Evolutionary conservation across 2,797 vertebrate species (phyloP).

Genomic region (Gambusia yucatana): DNA sequence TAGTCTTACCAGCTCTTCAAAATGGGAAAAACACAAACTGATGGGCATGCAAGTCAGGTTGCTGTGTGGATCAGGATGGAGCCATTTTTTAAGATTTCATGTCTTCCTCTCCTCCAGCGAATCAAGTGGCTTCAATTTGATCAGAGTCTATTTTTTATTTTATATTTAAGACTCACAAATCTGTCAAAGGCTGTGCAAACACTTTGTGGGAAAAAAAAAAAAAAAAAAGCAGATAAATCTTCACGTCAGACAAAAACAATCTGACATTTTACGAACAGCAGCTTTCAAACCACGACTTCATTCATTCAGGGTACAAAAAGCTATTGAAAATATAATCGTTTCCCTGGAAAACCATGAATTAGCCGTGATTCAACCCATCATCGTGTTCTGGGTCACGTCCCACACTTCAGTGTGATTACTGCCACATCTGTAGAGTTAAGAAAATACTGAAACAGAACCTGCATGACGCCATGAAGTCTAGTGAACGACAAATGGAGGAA

Average conservation of each 20-base stretch:
- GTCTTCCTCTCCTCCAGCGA: not conserved
- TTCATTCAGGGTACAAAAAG: not conserved
- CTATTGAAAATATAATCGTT: not conserved
- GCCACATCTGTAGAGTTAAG: not conserved
- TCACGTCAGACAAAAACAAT: not conserved
- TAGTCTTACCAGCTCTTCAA: not conserved
- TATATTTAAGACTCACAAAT: not conserved
- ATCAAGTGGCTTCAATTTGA: not conserved
- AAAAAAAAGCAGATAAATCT: not conserved
- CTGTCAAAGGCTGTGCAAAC: not conserved
- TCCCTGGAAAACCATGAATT: not conserved
- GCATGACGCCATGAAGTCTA: not conserved
- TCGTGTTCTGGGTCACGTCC: not conserved
- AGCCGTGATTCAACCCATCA: not conserved
- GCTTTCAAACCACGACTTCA: not conserved
- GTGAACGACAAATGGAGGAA: not conserved
- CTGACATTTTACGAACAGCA: not conserved
- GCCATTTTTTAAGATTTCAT: not conserved
- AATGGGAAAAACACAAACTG: not conserved
- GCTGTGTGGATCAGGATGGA: not conserved
- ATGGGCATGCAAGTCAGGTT: not conserved
- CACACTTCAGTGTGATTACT: not conserved
- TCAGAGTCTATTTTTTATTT: not conserved
- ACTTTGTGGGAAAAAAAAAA: not conserved
- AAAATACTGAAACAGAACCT: not conserved